phyloP scores from a whole-genome alignment of 2,888 invertebrate species.

The Agrilus cyanescens region DNA sequence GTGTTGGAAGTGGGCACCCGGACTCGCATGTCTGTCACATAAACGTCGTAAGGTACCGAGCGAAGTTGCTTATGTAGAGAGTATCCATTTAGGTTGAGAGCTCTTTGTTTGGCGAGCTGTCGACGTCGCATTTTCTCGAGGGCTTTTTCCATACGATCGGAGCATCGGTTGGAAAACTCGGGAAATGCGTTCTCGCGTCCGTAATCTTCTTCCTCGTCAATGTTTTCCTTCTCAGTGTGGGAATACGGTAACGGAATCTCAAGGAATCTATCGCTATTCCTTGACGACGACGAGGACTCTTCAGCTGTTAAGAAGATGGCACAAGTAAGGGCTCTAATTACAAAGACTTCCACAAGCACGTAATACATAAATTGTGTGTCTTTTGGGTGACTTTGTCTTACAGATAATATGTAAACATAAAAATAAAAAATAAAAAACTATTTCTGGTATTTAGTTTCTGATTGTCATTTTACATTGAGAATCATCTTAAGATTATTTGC shows the following conservation, averaged over 20 bases:
- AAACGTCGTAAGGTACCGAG: constrained; percentile 54
- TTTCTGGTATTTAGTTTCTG: too few relatives aligned
- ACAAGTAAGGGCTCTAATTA: too few relatives aligned
- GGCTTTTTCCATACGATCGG: constrained; percentile 53
- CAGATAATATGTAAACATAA: too few relatives aligned
- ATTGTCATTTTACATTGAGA: too few relatives aligned
- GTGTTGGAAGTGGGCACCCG: constrained; percentile 51
- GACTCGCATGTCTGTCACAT: constrained; percentile 57
- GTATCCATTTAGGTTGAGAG: constrained; percentile 49
- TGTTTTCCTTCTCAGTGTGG: too few relatives aligned
- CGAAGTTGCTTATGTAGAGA: constrained; percentile 51
- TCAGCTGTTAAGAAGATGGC: too few relatives aligned
- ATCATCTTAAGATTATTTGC: too few relatives aligned
- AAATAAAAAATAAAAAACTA: too few relatives aligned
- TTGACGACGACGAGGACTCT: constrained; percentile 11
- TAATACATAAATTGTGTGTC: too few relatives aligned
- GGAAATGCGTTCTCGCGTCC: constrained; percentile 20
- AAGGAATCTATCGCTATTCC: constrained; percentile 6
- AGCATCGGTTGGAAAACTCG: constrained; percentile 39
- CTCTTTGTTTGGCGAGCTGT: constrained; percentile 41
- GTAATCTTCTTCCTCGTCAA: neutral
- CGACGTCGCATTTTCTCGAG: constrained; percentile 51
- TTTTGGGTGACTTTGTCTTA: too few relatives aligned
- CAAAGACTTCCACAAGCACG: too few relatives aligned
- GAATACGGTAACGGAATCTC: too few relatives aligned